phyloP scores from a whole-genome alignment of 1,140 invertebrate species.

The Sycobia sp. region DNA sequence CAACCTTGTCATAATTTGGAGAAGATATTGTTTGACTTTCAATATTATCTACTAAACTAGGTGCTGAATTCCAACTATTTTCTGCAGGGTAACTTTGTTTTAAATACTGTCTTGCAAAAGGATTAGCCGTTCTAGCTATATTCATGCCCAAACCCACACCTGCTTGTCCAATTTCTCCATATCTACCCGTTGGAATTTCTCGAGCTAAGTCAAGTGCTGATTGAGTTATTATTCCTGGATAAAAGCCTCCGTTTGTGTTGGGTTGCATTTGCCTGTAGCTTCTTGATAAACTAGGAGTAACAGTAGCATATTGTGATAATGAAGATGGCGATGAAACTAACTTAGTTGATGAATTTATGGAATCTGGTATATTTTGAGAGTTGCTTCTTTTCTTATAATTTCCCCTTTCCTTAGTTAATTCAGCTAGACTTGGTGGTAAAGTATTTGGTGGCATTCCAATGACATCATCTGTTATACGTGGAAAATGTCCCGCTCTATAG shows the following conservation, averaged over 20 bases:
- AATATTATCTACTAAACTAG: neutral
- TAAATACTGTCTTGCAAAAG: too few species aligned
- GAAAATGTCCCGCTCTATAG: too few species aligned
- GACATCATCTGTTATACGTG: too few species aligned
- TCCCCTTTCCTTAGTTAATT: too few species aligned
- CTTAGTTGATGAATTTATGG: neutral
- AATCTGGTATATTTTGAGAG: neutral
- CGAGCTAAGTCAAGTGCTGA: constrained; percentile 2
- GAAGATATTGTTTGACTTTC: too few species aligned
- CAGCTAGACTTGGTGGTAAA: too few species aligned
- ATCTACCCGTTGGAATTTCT: neutral
- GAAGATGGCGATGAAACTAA: too few species aligned
- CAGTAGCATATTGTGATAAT: too few species aligned
- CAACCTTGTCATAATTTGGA: too few species aligned
- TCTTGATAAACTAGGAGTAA: too few species aligned
- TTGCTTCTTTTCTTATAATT: neutral
- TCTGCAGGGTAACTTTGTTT: neutral
- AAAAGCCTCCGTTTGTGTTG: neutral
- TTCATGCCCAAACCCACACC: neutral
- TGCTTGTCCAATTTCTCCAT: neutral
- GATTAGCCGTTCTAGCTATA: neutral
- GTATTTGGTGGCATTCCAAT: too few species aligned
- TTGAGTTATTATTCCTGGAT: neutral
- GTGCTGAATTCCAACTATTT: neutral
- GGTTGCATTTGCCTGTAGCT: constrained; percentile 9